Percentiles rank a stretch among this genome's conserved stretches.
Evolutionary conservation across 2,113 vertebrate genomes (phyloP).

Genomic region (Lepus europaeus): DNA sequence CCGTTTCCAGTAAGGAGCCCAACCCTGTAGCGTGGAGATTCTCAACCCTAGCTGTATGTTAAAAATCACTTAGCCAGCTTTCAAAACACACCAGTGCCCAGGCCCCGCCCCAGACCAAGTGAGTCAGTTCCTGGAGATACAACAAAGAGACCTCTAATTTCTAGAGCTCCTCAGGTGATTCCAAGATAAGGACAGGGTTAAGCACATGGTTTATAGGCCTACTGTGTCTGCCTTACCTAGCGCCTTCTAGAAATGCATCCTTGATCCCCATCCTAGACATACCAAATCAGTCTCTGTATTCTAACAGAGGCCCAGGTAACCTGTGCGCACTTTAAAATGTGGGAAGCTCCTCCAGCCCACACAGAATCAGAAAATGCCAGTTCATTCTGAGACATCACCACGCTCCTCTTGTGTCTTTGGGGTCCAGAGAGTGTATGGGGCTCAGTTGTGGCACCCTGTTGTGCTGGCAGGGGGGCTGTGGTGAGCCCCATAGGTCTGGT

Average conservation of each 20-base stretch:
- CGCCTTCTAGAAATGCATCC: not conserved
- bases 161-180: not conserved
- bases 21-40: not conserved
- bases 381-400: not conserved
- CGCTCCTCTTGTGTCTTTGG: not conserved
- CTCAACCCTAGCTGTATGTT: not conserved
- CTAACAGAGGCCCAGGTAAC: not conserved
- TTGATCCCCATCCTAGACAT: not conserved
- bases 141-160: not conserved
- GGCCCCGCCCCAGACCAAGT: not conserved
- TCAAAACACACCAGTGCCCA: not conserved
- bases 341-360: not conserved
- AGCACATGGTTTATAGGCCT: not conserved
- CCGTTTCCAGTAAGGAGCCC: not conserved
- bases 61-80: not conserved
- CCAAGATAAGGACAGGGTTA: not conserved
- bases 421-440: not conserved
- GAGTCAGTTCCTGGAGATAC: not conserved
- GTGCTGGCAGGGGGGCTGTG: not conserved
- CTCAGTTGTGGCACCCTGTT: not conserved
- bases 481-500: not conserved
- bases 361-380: not conserved
- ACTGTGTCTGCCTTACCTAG: not conserved
- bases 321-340: not conserved
- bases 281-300: not conserved